A percentile compares a stretch with the other conserved stretches of the same genome.
Evolutionary conservation across 2,113 vertebrate genomes (phyloP).

Genomic region (Dipodomys stephensi): DNA sequence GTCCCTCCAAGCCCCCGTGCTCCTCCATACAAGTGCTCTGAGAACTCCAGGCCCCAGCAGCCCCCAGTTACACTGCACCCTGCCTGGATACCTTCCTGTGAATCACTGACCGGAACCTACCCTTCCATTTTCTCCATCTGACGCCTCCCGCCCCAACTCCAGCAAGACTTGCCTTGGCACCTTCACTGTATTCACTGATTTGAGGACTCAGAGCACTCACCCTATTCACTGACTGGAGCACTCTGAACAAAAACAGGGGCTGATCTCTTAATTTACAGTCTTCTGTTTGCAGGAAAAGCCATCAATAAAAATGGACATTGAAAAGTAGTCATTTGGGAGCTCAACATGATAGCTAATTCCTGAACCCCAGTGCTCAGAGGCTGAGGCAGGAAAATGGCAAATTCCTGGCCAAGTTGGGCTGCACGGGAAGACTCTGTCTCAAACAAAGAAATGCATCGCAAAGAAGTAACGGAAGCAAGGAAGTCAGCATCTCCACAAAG

Average conservation of each 20-base stretch:
- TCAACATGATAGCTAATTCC: too few species aligned
- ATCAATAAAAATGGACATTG: neutral
- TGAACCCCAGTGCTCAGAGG: too few species aligned
- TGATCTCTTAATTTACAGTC: neutral
- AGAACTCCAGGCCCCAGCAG: neutral
- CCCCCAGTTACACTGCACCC: too few species aligned
- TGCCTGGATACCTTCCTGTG: neutral
- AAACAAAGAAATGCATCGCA: too few species aligned
- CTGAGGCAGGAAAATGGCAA: too few species aligned
- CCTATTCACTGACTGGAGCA: neutral
- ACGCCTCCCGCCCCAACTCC: neutral
- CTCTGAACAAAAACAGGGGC: neutral
- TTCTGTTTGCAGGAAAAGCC: neutral
- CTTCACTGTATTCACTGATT: neutral
- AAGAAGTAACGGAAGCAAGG: neutral
- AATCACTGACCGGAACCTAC: fast-evolving
- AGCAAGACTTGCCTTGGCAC: neutral
- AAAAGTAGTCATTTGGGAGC: neutral
- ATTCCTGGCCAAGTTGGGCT: too few species aligned
- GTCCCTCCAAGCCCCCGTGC: neutral
- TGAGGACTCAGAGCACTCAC: too few species aligned
- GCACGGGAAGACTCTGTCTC: too few species aligned
- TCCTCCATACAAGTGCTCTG: neutral
- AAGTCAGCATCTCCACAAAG: neutral
- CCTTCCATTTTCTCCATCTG: neutral